Evolutionary conservation across 53 echinoderm and acorn worm species (phyloP), one percentile per base, ranked within the genome.

Genomic region (Mesocentrotus franciscanus): DNA sequence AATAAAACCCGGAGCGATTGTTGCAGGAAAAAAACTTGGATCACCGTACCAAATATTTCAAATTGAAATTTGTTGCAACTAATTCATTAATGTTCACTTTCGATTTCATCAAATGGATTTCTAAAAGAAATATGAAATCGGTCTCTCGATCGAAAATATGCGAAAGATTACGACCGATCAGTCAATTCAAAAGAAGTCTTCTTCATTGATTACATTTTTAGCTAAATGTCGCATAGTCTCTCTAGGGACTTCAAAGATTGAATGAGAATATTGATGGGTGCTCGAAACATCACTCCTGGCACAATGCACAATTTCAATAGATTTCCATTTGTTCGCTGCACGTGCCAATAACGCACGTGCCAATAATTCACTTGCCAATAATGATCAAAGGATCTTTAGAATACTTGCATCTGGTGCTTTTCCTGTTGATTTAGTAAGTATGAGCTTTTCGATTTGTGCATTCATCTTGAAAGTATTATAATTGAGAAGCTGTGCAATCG

Each of bases 261-360:
- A 81, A 81, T 42, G 42, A 17, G 42, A 81, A 81, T 81, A 42
- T 81, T 4, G 81, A 81, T 81, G 22, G 1, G 18, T 20, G 42
- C 74, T 30, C 14, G 29, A 12, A 74, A 27, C 74, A 74, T 74
- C 30, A 74, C 2, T 74, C 3, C 16, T 81, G 81, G 81, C 42
- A 81, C 8, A 81, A 81, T 81, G 81, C 81, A 81, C 81, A 81
- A 81, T 81, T 39, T 81, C 17, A 81, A 81, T 39, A 20, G 81
- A 81, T 81, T 78, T 78, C 78, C 36, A 30, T 81, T 81, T 42
- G 13, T 42, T 81, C 81, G 81, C 9, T 42, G 36, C 36, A 42
- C 33, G 81, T 8, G 81, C 18, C 16, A 20, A 81, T 81, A 49
- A 49, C 39, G 35, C 36, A 39, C 32, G 79, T 6, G 79, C 39